These are phyloP conservation scores for Oppia nitens DNA, from an alignment of 1,140 invertebrate genomes.

Conservation along the genomic window DNA sequence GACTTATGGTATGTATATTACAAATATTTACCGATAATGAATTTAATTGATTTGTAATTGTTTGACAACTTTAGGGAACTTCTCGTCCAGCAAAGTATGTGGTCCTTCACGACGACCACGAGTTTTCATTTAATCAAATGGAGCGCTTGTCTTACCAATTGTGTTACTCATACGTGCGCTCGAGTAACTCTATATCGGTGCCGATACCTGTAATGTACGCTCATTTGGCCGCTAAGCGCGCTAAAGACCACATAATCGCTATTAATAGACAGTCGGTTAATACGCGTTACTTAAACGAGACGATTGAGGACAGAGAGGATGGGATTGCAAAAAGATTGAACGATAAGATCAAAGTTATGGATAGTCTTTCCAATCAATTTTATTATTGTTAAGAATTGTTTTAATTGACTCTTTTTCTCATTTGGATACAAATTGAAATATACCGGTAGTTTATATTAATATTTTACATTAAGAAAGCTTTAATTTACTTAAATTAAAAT, in stretches of 20 bases:
- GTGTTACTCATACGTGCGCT: slow-evolving; percentile 21
- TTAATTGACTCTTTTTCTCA: no score
- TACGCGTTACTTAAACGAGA: not conserved
- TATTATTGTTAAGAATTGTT: slow-evolving; percentile 3
- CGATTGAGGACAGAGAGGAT: not conserved
- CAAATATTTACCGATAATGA: slow-evolving; percentile 60
- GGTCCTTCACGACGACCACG: slow-evolving; percentile 25
- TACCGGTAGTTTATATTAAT: no score
- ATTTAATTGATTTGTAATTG: slow-evolving; percentile 26
- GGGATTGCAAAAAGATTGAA: not conserved
- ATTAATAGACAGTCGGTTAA: not conserved
- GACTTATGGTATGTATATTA: slow-evolving; percentile 58
- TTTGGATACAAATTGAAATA: no score
- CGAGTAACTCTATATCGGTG: slow-evolving; percentile 34
- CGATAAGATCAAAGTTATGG: not conserved
- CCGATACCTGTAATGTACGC: slow-evolving; percentile 47
- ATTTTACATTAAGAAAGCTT: no score
- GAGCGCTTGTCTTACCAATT: slow-evolving; percentile 22
- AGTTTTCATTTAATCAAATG: slow-evolving; percentile 19
- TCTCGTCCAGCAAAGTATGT: slow-evolving; percentile 20
- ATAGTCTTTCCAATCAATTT: not conserved
- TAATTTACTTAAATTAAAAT: no score
- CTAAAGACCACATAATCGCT: slow-evolving; percentile 18
- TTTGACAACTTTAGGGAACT: slow-evolving; percentile 28
- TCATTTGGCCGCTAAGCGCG: slow-evolving; percentile 23